Conservation (phyloP, 1,140 invertebrate genomes). For the Lycorma delicatula region DNA sequence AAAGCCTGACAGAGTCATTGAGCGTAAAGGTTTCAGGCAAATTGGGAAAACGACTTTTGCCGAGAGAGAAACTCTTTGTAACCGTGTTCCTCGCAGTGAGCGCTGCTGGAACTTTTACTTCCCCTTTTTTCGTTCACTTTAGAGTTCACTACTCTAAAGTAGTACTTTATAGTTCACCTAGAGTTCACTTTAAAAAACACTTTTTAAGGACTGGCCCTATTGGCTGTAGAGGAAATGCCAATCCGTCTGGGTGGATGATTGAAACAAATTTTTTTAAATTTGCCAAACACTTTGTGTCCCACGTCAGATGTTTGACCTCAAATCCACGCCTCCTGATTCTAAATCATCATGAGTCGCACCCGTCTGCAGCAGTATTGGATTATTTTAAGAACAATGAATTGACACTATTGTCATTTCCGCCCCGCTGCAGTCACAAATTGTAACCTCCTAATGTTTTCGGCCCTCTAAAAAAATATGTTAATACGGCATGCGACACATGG, state of each 20-base stretch:
- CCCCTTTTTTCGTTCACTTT: conserved; percentile 36
- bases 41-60: conserved; percentile 37
- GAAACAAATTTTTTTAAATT: conserved; percentile 28
- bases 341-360: conserved; percentile 20
- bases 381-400: conserved; percentile 23
- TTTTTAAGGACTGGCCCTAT: conserved; percentile 37
- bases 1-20: conserved; percentile 33
- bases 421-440: conserved; percentile 27
- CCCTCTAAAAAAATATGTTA: background rate
- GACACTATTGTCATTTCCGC: conserved; percentile 28
- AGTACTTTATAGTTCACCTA: conserved; percentile 38
- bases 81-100: conserved; percentile 35
- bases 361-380: conserved; percentile 21
- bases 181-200: conserved; percentile 35
- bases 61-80: conserved; percentile 39
- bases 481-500: background rate
- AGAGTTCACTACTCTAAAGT: too few relatives aligned
- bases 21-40: conserved; percentile 38
- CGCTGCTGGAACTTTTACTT: conserved; percentile 32
- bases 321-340: conserved; percentile 31
- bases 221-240: conserved; percentile 29
- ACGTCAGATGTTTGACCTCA: conserved; percentile 17
- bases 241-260: conserved; percentile 40
- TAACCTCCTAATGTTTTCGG: conserved; percentile 34
- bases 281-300: conserved; percentile 14